phyloP scores from a whole-genome alignment of 2,113 vertebrate species.

The Hyaena hyaena region DNA sequence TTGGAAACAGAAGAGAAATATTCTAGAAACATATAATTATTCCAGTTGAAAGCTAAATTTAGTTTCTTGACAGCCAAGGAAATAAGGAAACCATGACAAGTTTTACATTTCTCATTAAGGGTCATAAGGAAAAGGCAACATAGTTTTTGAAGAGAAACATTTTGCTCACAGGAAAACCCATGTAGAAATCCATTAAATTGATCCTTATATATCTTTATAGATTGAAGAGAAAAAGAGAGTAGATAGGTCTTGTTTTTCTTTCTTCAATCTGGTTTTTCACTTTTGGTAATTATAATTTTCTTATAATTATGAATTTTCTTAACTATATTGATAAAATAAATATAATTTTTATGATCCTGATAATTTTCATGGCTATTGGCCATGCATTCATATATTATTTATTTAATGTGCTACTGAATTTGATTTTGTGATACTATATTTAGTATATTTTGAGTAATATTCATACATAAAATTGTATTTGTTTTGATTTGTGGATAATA shows the following conservation, averaged over 20 bases:
- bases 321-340: neutral
- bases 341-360: neutral
- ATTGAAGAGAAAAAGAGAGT: neutral
- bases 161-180: neutral
- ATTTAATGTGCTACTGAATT: neutral
- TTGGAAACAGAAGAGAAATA: neutral
- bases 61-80: neutral
- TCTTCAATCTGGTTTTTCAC: neutral
- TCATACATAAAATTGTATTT: neutral
- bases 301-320: neutral
- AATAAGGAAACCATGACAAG: neutral
- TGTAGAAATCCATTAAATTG: neutral
- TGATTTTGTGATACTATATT: neutral
- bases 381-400: neutral
- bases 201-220: neutral
- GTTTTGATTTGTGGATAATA: neutral
- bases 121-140: constrained; percentile 29
- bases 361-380: neutral
- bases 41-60: constrained; percentile 16
- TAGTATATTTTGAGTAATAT: neutral
- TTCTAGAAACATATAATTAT: neutral
- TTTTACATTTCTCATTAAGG: neutral
- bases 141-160: neutral
- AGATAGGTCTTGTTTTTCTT: neutral
- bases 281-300: neutral